Percentiles rank a stretch among this genome's conserved stretches.
Conservation (phyloP, 2,888 invertebrate genomes). For the Nephrotoma appendiculata region DNA sequence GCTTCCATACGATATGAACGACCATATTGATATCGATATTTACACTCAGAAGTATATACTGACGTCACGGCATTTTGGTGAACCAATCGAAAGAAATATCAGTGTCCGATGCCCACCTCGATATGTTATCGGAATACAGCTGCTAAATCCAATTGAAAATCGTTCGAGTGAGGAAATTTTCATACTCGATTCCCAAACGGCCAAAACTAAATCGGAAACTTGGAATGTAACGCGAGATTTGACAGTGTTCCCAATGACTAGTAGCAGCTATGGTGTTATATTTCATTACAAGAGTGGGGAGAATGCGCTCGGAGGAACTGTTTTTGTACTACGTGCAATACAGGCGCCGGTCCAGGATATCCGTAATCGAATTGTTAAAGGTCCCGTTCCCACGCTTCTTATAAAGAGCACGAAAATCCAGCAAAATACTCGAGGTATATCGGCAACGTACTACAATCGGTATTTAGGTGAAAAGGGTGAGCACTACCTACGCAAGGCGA, state of each 20-base stretch:
- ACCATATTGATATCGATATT: slow-evolving; percentile 46
- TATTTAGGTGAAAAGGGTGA: slow-evolving; percentile 76
- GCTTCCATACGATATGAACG: slow-evolving; percentile 48
- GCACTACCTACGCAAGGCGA: slow-evolving; percentile 72
- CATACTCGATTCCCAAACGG: slow-evolving; percentile 59
- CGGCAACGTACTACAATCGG: slow-evolving; percentile 75
- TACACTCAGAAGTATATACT: slow-evolving; percentile 69
- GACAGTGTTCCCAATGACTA: slow-evolving; percentile 79
- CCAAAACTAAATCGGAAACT: slow-evolving; percentile 44
- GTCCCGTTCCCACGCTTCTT: slow-evolving; percentile 63
- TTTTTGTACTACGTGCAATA: slow-evolving; percentile 61
- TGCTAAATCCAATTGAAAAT: slow-evolving; percentile 81
- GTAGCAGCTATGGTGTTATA: slow-evolving; percentile 66
- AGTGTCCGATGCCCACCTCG: slow-evolving; percentile 61
- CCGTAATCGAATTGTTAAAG: slow-evolving; percentile 56
- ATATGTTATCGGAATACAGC: slow-evolving; percentile 75
- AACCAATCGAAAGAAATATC: slow-evolving; percentile 41
- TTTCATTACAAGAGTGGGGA: slow-evolving; percentile 66
- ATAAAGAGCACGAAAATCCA: slow-evolving; percentile 60
- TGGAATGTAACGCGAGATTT: slow-evolving; percentile 76
- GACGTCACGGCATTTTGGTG: slow-evolving; percentile 48
- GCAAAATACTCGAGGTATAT: slow-evolving; percentile 66
- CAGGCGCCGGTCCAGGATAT: slow-evolving; percentile 58
- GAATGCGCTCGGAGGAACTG: slow-evolving; percentile 67
- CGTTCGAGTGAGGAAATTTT: slow-evolving; percentile 72